These are phyloP conservation scores for Colaptes auratus DNA, from an alignment of 2,113 vertebrate genomes.

Conservation along the genomic window DNA sequence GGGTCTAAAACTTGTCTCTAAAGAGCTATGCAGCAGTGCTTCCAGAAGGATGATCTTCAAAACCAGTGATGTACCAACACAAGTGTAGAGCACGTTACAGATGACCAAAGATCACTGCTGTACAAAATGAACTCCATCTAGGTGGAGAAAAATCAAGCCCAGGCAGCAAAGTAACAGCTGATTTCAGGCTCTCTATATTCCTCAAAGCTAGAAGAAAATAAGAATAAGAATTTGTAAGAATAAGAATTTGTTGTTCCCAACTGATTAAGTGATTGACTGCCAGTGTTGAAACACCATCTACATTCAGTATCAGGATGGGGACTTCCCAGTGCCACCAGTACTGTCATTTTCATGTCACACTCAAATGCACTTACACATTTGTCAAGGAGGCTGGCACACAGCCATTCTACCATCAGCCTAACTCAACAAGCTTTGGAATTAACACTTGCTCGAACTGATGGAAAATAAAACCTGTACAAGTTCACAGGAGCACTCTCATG, in stretches of 20 bases:
- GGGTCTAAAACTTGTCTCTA: background rate
- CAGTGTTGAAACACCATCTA: background rate
- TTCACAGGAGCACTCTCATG: background rate
- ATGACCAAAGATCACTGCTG: background rate
- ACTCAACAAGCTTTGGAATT: background rate
- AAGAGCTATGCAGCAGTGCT: background rate
- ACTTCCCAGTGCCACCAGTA: background rate
- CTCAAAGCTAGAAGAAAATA: background rate
- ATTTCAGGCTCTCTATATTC: background rate
- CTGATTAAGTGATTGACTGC: background rate
- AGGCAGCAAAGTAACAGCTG: background rate
- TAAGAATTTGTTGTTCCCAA: background rate
- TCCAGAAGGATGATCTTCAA: background rate
- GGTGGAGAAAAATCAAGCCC: background rate
- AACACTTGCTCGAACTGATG: background rate
- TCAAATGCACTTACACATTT: background rate
- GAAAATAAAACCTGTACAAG: background rate
- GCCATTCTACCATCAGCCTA: background rate
- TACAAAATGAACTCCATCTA: background rate
- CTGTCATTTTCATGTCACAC: background rate
- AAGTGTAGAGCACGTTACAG: background rate
- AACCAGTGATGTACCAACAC: background rate
- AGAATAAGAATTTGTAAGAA: no score
- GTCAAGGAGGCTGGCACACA: background rate
- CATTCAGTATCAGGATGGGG: background rate